These are phyloP conservation scores for Cyprinus carpio DNA, from an alignment of 2,113 vertebrate genomes.

Conservation along the genomic window DNA sequence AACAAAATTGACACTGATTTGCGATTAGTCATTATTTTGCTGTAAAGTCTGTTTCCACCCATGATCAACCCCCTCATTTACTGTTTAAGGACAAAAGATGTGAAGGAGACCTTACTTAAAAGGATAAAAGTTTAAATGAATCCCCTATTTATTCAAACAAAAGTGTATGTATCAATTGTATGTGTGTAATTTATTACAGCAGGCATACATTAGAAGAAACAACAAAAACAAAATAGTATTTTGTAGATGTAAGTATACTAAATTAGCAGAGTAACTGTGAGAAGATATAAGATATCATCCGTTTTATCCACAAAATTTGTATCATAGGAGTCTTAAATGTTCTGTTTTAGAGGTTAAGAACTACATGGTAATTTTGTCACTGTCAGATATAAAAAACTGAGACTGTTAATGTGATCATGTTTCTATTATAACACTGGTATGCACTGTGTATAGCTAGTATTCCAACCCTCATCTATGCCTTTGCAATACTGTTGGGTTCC, in stretches of 20 bases:
- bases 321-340: too few relatives aligned
- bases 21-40: constrained; percentile 61
- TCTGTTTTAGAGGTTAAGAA: too few relatives aligned
- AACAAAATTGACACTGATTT: constrained; percentile 56
- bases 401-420: too few relatives aligned
- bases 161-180: constrained; percentile 41
- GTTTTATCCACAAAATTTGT: too few relatives aligned
- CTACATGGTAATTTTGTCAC: too few relatives aligned
- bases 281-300: too few relatives aligned
- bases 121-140: constrained; percentile 13
- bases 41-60: constrained; percentile 66
- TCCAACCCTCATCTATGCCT: too few relatives aligned
- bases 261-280: too few relatives aligned
- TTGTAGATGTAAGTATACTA: constrained; percentile 26
- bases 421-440: too few relatives aligned
- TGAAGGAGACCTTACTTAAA: constrained; percentile 61
- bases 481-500: too few relatives aligned
- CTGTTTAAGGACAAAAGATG: constrained; percentile 66
- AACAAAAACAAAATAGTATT: neutral
- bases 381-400: too few relatives aligned
- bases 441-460: too few relatives aligned
- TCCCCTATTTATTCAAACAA: neutral
- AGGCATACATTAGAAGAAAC: neutral
- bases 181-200: neutral
- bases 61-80: constrained; percentile 72